Conservation (phyloP, 2,113 vertebrate species). For the Ariopsis seemanni region DNA sequence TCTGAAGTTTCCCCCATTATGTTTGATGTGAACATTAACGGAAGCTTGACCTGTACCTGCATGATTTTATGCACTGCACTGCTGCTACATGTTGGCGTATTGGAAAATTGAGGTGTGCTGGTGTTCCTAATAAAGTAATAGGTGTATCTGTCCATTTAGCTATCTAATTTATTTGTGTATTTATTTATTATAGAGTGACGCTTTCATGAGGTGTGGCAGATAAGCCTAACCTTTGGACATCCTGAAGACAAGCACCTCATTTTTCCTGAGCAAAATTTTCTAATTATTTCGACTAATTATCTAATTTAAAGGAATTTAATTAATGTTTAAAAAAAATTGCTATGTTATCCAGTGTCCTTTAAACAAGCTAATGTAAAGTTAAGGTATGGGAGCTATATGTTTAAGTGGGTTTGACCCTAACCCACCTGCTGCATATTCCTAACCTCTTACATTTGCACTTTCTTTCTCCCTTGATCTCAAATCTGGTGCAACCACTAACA, state of each 20-base stretch:
- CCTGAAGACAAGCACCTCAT: neutral
- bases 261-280: neutral
- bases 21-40: neutral
- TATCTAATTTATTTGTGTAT: neutral
- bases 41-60: neutral
- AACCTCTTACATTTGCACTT: neutral
- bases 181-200: neutral
- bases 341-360: slow-evolving; percentile 3
- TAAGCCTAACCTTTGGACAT: neutral
- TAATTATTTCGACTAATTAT: neutral
- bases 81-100: neutral
- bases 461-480: slow-evolving; percentile 1
- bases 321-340: neutral
- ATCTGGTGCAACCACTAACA: neutral
- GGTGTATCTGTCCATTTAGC: neutral
- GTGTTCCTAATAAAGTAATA: neutral
- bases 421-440: slow-evolving; percentile 33
- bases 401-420: slow-evolving; percentile 23
- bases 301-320: neutral
- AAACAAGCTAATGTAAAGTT: neutral
- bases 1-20: neutral
- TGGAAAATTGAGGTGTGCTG: neutral
- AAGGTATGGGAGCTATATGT: slow-evolving; percentile 3
- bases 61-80: neutral
- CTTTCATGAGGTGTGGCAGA: neutral